Percentiles rank a stretch among this genome's conserved stretches.
These are phyloP conservation scores for Acanthopleura granulata DNA, from an alignment of 2,888 invertebrate species.

Conservation along the genomic window DNA sequence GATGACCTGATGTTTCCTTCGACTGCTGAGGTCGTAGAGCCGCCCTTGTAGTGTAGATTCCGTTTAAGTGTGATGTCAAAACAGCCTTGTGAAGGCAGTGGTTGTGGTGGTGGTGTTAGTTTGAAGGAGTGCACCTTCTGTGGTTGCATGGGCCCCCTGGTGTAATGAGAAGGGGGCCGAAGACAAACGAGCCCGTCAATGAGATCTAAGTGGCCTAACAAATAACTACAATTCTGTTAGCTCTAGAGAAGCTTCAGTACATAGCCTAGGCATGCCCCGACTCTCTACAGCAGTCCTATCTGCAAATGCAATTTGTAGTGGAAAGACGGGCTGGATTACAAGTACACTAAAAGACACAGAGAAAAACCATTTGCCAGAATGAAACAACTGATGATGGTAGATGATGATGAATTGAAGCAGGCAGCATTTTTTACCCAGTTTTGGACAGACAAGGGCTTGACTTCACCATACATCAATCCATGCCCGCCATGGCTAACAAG, in stretches of 20 bases:
- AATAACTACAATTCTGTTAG: conserved; percentile 18
- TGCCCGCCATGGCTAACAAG: neutral
- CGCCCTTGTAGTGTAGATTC: too few species aligned
- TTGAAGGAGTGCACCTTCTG: too few species aligned
- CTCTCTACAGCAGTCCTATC: neutral
- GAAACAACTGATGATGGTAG: conserved; percentile 16
- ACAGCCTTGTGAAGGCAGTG: too few species aligned
- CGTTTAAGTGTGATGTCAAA: too few species aligned
- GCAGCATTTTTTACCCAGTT: neutral
- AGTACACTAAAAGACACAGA: neutral
- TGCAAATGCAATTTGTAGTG: conserved; percentile 15
- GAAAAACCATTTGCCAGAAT: conserved; percentile 16
- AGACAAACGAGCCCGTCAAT: neutral
- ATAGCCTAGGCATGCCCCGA: neutral
- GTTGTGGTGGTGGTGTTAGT: too few species aligned
- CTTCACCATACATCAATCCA: conserved; percentile 3
- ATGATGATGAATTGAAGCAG: conserved; percentile 12
- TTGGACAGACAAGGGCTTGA: neutral
- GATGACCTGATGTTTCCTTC: too few species aligned
- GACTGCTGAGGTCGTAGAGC: too few species aligned
- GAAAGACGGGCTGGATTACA: neutral
- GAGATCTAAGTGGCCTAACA: conserved; percentile 11
- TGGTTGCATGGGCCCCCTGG: neutral
- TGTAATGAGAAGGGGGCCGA: neutral
- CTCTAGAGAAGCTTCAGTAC: neutral